Percentiles rank a stretch among this genome's conserved stretches.
Conservation (phyloP, 2,113 vertebrate genomes). For the Melanostigma gelatinosum region DNA sequence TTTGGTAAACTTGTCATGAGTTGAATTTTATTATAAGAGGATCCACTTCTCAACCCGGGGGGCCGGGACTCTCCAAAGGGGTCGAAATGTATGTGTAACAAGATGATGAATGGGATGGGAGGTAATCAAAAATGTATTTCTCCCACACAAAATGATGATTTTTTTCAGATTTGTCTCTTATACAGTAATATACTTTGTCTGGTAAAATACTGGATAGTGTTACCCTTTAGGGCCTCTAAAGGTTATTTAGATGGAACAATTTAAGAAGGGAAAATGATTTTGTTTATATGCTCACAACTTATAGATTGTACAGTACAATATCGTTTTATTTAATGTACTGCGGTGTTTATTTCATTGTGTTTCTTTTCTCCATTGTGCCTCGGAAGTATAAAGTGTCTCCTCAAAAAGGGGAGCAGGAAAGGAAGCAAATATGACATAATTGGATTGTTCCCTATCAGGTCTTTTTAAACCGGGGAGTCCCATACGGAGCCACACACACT, state of each 20-base stretch:
- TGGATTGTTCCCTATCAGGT: not conserved
- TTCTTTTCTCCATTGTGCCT: not conserved
- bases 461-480: not conserved
- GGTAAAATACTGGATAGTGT: not conserved
- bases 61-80: not conserved
- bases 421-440: not conserved
- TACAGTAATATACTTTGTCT: not conserved
- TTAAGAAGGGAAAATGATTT: not conserved
- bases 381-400: not conserved
- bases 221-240: not conserved
- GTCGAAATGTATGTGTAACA: not conserved
- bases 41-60: not conserved
- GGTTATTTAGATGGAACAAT: not conserved
- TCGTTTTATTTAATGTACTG: not conserved
- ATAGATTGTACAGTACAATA: not conserved
- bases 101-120: conserved; percentile 12
- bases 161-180: not conserved
- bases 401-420: not conserved
- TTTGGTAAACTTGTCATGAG: not conserved
- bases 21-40: not conserved
- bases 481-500: not conserved
- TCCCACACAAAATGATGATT: not conserved
- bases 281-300: not conserved
- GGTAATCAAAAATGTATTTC: not conserved
- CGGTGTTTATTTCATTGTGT: not conserved